Conservation (phyloP, 2,113 vertebrate genomes). For the Tretioscincus oriximinensis region DNA sequence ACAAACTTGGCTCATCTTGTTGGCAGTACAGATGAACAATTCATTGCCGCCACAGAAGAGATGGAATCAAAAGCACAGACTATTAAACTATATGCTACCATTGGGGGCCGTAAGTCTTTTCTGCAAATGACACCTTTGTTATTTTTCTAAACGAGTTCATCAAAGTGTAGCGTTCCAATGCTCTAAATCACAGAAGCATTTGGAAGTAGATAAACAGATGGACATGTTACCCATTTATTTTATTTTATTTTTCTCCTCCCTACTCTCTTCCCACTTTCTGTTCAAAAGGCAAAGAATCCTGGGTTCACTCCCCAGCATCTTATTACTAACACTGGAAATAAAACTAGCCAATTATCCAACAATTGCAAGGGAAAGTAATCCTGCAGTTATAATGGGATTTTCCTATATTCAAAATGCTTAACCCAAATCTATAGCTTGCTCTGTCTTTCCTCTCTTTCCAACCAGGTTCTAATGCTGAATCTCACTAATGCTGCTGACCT, state of each 20-base stretch:
- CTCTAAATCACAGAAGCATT: conserved; percentile 1
- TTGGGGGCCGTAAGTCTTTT: conserved; percentile 5
- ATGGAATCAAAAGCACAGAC: not conserved
- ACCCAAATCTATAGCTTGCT: not conserved
- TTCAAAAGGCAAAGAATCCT: conserved; percentile 27
- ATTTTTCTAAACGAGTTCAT: conserved; percentile 28
- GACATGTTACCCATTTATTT: conserved; percentile 22
- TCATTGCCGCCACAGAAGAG: not conserved
- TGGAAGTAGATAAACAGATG: conserved; percentile 25
- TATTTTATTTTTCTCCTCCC: not conserved
- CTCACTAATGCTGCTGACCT: conserved; percentile 22
- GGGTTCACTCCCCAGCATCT: no score
- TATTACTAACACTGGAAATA: accelerated
- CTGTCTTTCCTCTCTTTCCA: conserved; percentile 21
- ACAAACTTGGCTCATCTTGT: conserved; percentile 9
- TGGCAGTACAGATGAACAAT: conserved; percentile 9
- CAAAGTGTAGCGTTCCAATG: conserved; percentile 18
- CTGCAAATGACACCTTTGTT: conserved; percentile 21
- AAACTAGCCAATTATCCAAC: conserved; percentile 17
- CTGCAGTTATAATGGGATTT: accelerated
- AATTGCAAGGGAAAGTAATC: conserved; percentile 20
- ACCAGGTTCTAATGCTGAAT: conserved; percentile 31
- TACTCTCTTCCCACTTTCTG: conserved; percentile 33
- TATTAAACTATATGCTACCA: conserved; percentile 13
- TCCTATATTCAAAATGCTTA: not conserved